Evolutionary conservation across 2,113 vertebrate genomes (phyloP).

Genomic region (Laterallus jamaicensis): DNA sequence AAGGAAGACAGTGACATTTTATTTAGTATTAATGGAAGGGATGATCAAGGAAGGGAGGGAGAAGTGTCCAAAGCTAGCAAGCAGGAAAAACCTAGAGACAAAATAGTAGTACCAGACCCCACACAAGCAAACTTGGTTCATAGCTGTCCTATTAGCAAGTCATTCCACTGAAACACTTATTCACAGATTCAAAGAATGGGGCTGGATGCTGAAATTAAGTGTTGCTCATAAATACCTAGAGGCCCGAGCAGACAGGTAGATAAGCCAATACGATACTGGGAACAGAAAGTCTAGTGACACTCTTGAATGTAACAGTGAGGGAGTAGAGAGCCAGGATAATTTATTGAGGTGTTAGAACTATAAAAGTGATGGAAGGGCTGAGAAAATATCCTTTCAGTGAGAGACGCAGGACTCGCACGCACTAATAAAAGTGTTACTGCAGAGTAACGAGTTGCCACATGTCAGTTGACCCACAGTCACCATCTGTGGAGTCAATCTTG

Average conservation of each 20-base stretch:
- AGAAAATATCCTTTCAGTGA: background rate
- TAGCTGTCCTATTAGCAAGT: background rate
- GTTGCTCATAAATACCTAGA: background rate
- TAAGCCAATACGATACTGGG: background rate
- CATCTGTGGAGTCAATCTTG: background rate
- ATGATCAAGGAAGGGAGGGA: no score
- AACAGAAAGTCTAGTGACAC: background rate
- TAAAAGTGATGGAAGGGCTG: conserved; percentile 18
- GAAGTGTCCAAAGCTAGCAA: background rate
- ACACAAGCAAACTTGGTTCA: background rate
- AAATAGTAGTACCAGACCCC: background rate
- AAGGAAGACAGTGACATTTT: background rate
- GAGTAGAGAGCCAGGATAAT: background rate
- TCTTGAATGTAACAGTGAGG: background rate
- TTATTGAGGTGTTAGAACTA: background rate
- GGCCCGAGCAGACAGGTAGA: background rate
- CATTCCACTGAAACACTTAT: background rate
- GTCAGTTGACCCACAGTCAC: conserved; percentile 21
- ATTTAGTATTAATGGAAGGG: background rate
- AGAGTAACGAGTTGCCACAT: background rate
- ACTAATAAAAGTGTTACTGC: background rate
- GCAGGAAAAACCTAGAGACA: background rate
- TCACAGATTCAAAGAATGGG: background rate
- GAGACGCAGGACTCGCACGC: background rate
- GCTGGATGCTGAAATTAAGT: background rate